phyloP scores from a whole-genome alignment of 2,797 vertebrate species.

The Mormyrops boulengeri region DNA sequence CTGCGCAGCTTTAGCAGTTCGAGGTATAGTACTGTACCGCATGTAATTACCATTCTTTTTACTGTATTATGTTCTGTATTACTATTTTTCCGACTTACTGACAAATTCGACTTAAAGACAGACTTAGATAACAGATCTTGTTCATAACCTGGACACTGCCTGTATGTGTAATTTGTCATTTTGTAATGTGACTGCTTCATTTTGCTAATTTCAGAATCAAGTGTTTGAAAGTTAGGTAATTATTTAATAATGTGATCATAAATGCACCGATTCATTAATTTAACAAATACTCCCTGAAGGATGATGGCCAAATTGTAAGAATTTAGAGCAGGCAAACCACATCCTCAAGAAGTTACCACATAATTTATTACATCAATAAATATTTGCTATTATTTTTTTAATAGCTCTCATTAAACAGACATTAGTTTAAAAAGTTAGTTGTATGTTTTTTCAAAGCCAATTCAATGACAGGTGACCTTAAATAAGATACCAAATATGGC shows the following conservation, averaged over 20 bases:
- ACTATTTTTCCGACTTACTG: background rate
- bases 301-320: background rate
- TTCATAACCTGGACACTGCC: background rate
- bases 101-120: background rate
- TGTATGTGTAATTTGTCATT: background rate
- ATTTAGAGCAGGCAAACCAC: background rate
- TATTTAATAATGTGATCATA: background rate
- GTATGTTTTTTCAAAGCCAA: background rate
- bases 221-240: background rate
- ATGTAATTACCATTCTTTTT: background rate
- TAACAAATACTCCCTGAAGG: background rate
- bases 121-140: background rate
- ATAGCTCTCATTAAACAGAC: background rate
- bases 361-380: background rate
- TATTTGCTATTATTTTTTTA: background rate
- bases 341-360: background rate
- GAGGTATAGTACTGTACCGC: background rate
- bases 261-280: background rate
- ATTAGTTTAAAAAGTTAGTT: background rate
- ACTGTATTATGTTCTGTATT: background rate
- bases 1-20: background rate
- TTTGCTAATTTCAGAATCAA: background rate
- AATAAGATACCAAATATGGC: background rate
- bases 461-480: conserved; percentile 1
- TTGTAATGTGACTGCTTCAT: background rate